Evolutionary conservation across 2,113 vertebrate species (phyloP).

Genomic region (Gobiocypris rarus): DNA sequence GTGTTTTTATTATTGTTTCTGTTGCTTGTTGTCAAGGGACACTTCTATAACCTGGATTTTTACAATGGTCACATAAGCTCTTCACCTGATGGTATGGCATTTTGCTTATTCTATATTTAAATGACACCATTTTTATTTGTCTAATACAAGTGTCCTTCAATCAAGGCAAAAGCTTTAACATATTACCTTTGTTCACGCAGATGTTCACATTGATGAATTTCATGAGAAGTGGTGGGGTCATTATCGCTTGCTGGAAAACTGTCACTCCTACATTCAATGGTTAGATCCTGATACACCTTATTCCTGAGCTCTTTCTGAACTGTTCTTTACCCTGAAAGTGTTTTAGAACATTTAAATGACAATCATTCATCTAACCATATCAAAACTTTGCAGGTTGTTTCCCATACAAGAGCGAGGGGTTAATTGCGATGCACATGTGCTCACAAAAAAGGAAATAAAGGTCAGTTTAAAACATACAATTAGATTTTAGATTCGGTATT

Average conservation of each 20-base stretch:
- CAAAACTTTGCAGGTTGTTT: constrained; percentile 81
- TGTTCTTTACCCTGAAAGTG: not conserved
- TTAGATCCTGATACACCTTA: constrained; percentile 64
- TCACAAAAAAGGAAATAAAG: constrained; percentile 82
- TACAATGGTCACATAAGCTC: constrained; percentile 79
- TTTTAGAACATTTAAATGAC: not conserved
- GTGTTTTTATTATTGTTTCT: not conserved
- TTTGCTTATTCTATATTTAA: not conserved
- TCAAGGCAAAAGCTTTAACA: not conserved
- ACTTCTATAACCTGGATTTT: constrained; percentile 82
- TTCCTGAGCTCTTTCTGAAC: not conserved
- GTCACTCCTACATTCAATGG: constrained; percentile 94
- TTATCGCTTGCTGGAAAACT: constrained; percentile 79
- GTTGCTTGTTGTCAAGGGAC: constrained; percentile 39
- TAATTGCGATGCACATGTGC: constrained; percentile 78
- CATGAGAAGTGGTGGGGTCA: constrained; percentile 75
- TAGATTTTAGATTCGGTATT: not conserved
- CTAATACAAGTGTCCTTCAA: not conserved
- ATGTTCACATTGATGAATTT: constrained; percentile 72
- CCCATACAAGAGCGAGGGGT: constrained; percentile 87
- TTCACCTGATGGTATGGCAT: constrained; percentile 73
- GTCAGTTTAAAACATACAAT: constrained; percentile 52
- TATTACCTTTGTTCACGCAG: constrained; percentile 63
- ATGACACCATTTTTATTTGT: not conserved
- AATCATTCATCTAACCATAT: not conserved